A percentile compares a stretch with the other conserved stretches of the same genome.
Evolutionary conservation across 1,140 invertebrate species (phyloP).

Genomic region (Thereuonema tuberculata): DNA sequence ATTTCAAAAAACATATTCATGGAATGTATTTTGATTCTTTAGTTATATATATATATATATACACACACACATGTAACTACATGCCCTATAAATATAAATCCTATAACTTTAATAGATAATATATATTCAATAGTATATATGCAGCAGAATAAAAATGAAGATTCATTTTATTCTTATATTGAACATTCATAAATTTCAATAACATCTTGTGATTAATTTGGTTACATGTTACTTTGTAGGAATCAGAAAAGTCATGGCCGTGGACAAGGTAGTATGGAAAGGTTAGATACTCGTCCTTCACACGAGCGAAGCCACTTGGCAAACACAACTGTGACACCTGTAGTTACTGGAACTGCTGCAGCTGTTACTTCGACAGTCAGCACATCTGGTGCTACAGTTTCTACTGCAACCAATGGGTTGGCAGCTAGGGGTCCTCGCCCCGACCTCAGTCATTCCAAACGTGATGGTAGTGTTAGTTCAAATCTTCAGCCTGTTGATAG

Average conservation of each 20-base stretch:
- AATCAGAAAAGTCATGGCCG: slow-evolving; percentile 1
- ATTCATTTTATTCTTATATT: too few species aligned
- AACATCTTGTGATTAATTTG: too few species aligned
- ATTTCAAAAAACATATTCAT: too few species aligned
- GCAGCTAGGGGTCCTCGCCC: slow-evolving; percentile 11
- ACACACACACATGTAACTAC: too few species aligned
- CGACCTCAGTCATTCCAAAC: slow-evolving; percentile 10
- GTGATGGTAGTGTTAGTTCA: slow-evolving; percentile 3
- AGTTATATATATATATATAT: too few species aligned
- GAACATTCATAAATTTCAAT: too few species aligned
- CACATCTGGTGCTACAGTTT: background rate
- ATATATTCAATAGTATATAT: too few species aligned
- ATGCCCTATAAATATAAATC: too few species aligned
- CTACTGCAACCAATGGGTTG: background rate
- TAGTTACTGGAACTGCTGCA: slow-evolving; percentile 4
- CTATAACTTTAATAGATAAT: too few species aligned
- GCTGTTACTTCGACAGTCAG: background rate
- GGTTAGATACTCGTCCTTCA: background rate
- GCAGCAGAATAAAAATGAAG: too few species aligned
- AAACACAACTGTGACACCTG: slow-evolving; percentile 13
- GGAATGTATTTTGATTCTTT: too few species aligned
- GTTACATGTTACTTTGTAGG: too few species aligned
- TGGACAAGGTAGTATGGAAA: slow-evolving; percentile 1
- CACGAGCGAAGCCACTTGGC: slow-evolving; percentile 16
- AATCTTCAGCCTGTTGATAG: background rate